Percentiles rank a stretch among this genome's conserved stretches.
Conservation (phyloP, 2,113 vertebrate genomes). For the Plecotus auritus region DNA sequence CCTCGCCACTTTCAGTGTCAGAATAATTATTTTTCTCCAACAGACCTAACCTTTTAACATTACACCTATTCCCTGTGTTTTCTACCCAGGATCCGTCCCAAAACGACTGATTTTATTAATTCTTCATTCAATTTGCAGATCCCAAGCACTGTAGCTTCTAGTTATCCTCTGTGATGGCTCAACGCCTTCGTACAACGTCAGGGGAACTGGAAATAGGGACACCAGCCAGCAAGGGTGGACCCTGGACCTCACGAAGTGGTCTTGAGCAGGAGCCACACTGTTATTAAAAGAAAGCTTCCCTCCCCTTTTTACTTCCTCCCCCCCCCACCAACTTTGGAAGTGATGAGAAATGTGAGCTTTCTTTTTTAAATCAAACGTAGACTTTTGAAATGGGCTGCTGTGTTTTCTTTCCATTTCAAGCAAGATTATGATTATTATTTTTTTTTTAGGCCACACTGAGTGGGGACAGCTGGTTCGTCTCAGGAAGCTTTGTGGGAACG, state of each 20-base stretch:
- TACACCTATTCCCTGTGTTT: background rate
- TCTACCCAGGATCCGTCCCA: background rate
- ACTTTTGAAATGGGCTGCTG: background rate
- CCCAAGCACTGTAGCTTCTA: background rate
- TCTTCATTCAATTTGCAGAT: background rate
- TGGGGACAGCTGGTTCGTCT: background rate
- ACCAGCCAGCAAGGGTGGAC: background rate
- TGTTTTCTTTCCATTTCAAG: background rate
- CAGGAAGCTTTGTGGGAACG: background rate
- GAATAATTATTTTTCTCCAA: background rate
- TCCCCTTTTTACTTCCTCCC: fast-evolving
- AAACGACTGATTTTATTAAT: background rate
- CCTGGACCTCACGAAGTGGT: background rate
- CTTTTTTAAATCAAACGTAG: background rate
- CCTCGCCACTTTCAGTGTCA: background rate
- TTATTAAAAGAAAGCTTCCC: background rate
- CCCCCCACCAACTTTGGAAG: background rate
- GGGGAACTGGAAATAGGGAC: background rate
- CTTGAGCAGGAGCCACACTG: background rate
- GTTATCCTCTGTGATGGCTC: background rate
- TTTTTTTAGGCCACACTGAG: background rate
- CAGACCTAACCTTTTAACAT: background rate
- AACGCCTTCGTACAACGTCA: background rate
- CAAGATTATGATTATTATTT: background rate
- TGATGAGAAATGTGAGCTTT: background rate